Base-by-base conservation (phyloP, 2,888 invertebrate genomes). In the Drosophila picticornis region DNA sequence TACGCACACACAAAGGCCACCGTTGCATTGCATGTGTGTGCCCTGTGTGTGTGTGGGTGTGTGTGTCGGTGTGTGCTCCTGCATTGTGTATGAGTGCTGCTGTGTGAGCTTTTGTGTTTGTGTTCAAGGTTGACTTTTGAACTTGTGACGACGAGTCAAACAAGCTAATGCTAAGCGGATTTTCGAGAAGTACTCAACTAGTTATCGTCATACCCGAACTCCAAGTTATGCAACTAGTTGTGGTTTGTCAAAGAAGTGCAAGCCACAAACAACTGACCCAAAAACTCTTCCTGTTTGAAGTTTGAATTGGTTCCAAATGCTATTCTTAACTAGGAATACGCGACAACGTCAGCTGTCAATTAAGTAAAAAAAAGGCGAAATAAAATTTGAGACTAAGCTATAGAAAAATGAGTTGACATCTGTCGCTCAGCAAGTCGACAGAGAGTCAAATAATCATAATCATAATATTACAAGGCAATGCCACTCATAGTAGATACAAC, bases 161-260 rank as follows among this genome's bases (percentile, higher is more conserved):
- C 82, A 72, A 90, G 72, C 73, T 76, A 79, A 80, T 82, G 80
- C 83, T 90, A 85, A 85, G 88, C 90, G 86, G 85, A 80, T 90
- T 85, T 83, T 34, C 51, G 51, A 57, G 51, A 48, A 71, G 57
- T 36, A 57, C 48, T 68, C 60, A 34, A 53, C 36, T 60, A 36
- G 34, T 55, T 32, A 29, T 11, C 32, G 27, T 58, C 51, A 27
- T 19, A 19, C 32, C 36, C 25, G 9, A 46, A 25, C 19, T 68
- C n/a, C 25, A 48, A 46, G 32, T 31, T 6, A 55, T 34, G 16
- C 29, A 32, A 27, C 32, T 19, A 27, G n/a, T 63, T 53, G 25
- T 50, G 38, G 25, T 65, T 50, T 53, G 50, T 51, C 57, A 60
- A 78, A 64, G 50, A 53, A 46, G 9, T 25, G 50, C 61, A 51